Percentiles rank a stretch among this genome's conserved stretches.
These are phyloP conservation scores for Melanotaenia maccullochi DNA, from an alignment of 2,797 vertebrate genomes.

Conservation along the genomic window DNA sequence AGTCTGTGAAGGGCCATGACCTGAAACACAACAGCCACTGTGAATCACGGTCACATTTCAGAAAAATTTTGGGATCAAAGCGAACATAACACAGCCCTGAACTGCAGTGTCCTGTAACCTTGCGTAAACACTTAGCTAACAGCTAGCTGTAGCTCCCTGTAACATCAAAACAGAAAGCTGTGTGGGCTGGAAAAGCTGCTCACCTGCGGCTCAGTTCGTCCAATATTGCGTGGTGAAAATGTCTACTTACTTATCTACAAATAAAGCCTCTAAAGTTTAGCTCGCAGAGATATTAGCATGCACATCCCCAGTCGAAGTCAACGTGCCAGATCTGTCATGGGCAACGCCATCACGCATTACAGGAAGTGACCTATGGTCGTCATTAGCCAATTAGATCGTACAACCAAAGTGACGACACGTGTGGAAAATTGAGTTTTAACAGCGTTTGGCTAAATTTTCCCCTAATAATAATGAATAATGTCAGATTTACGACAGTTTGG, in stretches of 20 bases:
- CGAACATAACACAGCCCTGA: not conserved
- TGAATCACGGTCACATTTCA: not conserved
- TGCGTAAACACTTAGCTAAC: conserved; percentile 56
- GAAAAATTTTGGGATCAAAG: not conserved
- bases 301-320: conserved; percentile 54
- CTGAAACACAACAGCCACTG: conserved; percentile 56
- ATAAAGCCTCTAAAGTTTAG: not conserved
- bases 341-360: conserved; percentile 72
- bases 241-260: not conserved
- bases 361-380: conserved; percentile 61
- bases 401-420: conserved; percentile 18
- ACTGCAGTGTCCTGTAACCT: conserved; percentile 60
- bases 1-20: conserved; percentile 82
- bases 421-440: conserved; percentile 57
- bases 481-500: not conserved
- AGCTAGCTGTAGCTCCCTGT: conserved; percentile 29
- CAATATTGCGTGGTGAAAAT: not conserved
- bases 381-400: conserved; percentile 45
- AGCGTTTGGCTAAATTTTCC: conserved; percentile 29
- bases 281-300: not conserved
- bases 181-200: not conserved
- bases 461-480: not conserved
- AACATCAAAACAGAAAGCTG: not conserved
- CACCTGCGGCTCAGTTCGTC: conserved; percentile 26
- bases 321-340: conserved; percentile 54